Conservation (phyloP, 2,888 invertebrate species). For the Callyntrura guangdongensis region DNA sequence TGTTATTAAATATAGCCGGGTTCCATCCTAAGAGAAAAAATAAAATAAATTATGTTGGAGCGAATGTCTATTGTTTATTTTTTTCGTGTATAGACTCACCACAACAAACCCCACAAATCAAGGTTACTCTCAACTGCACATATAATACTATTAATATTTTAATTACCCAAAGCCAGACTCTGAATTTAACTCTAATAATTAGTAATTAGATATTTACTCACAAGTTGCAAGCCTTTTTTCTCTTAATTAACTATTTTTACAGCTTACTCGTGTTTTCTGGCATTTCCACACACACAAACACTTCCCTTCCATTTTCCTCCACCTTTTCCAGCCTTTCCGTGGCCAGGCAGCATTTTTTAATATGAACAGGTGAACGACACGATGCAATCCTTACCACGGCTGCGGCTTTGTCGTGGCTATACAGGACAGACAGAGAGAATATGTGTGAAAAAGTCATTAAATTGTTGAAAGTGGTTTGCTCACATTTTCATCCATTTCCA, state of each 20-base stretch:
- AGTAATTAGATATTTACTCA: background rate
- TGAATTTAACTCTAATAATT: conserved; percentile 1
- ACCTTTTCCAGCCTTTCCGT: conserved; percentile 26
- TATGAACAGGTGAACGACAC: conserved; percentile 10
- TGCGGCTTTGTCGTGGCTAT: background rate
- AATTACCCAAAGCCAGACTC: background rate
- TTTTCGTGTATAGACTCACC: conserved; percentile 10
- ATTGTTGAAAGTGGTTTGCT: background rate
- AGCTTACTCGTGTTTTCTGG: conserved; percentile 33
- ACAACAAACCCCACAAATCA: conserved; percentile 44
- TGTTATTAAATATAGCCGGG: conserved; percentile 66
- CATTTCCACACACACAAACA: conserved; percentile 20
- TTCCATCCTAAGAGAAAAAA: conserved; percentile 56
- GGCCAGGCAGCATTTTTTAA: conserved; percentile 58
- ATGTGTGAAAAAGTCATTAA: too few relatives aligned
- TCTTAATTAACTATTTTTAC: background rate
- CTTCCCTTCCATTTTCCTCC: conserved; percentile 8
- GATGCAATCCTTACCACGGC: background rate
- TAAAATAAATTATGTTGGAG: too few relatives aligned
- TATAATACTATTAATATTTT: background rate
- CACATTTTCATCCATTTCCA: background rate
- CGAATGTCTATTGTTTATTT: background rate
- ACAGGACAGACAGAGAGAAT: too few relatives aligned
- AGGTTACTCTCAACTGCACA: conserved; percentile 15
- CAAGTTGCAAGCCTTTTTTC: background rate